These are phyloP conservation scores for Amblyteles armatorius DNA, from an alignment of 2,888 invertebrate species.

Conservation along the genomic window DNA sequence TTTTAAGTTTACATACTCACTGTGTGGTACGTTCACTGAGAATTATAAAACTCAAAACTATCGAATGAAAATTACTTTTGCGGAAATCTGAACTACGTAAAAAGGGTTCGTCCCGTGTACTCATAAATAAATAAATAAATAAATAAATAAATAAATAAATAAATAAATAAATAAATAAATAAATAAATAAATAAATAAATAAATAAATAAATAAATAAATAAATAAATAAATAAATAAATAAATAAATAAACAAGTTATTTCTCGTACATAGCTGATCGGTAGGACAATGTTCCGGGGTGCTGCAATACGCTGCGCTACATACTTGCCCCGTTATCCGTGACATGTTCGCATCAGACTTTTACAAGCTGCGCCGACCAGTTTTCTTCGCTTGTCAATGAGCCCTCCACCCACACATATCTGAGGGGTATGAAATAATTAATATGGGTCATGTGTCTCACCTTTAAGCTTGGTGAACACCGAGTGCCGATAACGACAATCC, in stretches of 20 bases:
- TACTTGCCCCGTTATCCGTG: slow-evolving; percentile 41
- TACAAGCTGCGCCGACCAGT: slow-evolving; percentile 50
- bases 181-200: background rate
- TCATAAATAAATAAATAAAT: no score
- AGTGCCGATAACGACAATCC: slow-evolving; percentile 48
- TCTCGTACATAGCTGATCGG: background rate
- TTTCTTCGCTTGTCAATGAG: slow-evolving; percentile 48
- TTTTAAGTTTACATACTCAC: no score
- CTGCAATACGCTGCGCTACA: slow-evolving; percentile 1
- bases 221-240: no score
- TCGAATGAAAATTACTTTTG: no score
- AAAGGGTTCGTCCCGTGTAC: no score
- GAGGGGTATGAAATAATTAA: slow-evolving; percentile 44
- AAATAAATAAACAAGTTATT: background rate
- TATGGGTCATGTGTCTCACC: slow-evolving; percentile 50
- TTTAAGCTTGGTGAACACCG: slow-evolving; percentile 28
- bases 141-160: background rate
- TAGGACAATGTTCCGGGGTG: slow-evolving; percentile 2
- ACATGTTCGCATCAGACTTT: slow-evolving; percentile 39
- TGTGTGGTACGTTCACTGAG: no score
- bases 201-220: no score
- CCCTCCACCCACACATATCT: slow-evolving; percentile 8
- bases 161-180: background rate
- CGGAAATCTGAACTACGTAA: no score
- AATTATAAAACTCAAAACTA: no score